Base-by-base conservation (phyloP, 37 sponge, comb jelly and placozoan species). In the Chondrilla cf. caribensis region DNA sequence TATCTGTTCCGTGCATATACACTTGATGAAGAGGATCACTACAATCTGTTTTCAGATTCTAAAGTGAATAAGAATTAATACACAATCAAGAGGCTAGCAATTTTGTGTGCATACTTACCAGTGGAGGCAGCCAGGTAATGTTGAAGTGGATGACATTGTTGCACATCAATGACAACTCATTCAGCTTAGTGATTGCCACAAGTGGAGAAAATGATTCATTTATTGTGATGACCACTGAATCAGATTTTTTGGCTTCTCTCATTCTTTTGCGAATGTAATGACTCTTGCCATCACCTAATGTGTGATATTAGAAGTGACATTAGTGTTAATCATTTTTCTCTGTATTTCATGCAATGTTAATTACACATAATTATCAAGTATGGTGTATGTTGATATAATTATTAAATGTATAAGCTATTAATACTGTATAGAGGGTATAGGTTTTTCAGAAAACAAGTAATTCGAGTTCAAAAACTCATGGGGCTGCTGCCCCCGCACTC, bases 241-340 rank as follows among this genome's bases (percentile, higher is more conserved):
- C 43, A 0, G 72, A 43, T 33, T 58, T 28, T n/a, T n/a, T n/a
- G n/a, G n/a, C n/a, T n/a, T n/a, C n/a, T n/a, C n/a, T n/a, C 33
- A 95, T 39, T 70, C 88, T 90, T 40, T 86, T 43, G 54, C 70
- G 81, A 42, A 95, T 95, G 86, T 90, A 93, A 57, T 95, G 96
- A 2, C 93, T 87, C 80, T 95, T 95, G 8, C 96, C 96, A 85
- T 95, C 89, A 65, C 96, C 96, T 88, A 35, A 42, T 0, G 21
- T 3, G 78, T 64, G 11, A 79, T 33, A 3, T 36, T n/a, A n/a
- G n/a, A n/a, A n/a, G n/a, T n/a, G n/a, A n/a, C n/a, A n/a, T n/a
- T n/a, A n/a, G n/a, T n/a, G n/a, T n/a, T n/a, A n/a, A n/a, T n/a
- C n/a, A n/a, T n/a, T n/a, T n/a, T n/a, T n/a, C n/a, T n/a, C n/a